Evolutionary conservation across 2,113 vertebrate species (phyloP), one percentile per base, ranked within the genome.

Genomic region (Rhynchopsitta pachyrhyncha): DNA sequence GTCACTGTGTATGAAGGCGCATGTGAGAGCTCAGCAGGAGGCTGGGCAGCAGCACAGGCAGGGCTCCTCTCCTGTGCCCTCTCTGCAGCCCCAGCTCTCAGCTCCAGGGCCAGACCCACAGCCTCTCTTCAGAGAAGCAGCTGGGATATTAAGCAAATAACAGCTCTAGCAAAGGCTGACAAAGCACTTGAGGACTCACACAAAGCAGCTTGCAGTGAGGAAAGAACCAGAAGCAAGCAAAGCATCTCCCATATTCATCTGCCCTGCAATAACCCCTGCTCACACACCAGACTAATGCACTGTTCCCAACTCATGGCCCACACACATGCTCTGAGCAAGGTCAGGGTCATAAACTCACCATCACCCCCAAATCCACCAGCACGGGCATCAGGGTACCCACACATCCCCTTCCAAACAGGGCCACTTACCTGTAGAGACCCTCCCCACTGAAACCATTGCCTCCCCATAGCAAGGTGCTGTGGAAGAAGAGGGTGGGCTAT

Each of bases 301-400:
- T 52, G 22, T 20, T 29, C 35, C 20, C 74, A 17, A 0, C 17
- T 35, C 17, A 16, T 1, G 14, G 68, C n/a, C 17, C 70, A 41
- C 59, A 17, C 6, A 2, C 0, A 0, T 15, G 5, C 13, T 27
- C 37, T 3, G 1, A 7, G 28, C 46, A 82, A 39, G 33, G 7
- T 42, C 37, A 64, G n/a, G 4, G 13, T 19, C n/a, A 18, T 5
- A 60, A 81, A 74, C 25, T 27, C 76, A 86, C 31, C 41, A 59
- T 17, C 50, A 29, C 28, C 17, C 28, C n/a, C 57, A 78, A 74
- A 59, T 7, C 37, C 66, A 37, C 15, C 74, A 53, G 29, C 69
- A 55, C 10, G 50, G 78, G 13, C n/a, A 11, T 27, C 42, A 18
- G 15, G 24, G 37, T 11, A n/a, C 73, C n/a, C 28, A 19, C 27